Base-by-base conservation (phyloP, 2,113 vertebrate genomes). In the Urocynchramus pylzowi region DNA sequence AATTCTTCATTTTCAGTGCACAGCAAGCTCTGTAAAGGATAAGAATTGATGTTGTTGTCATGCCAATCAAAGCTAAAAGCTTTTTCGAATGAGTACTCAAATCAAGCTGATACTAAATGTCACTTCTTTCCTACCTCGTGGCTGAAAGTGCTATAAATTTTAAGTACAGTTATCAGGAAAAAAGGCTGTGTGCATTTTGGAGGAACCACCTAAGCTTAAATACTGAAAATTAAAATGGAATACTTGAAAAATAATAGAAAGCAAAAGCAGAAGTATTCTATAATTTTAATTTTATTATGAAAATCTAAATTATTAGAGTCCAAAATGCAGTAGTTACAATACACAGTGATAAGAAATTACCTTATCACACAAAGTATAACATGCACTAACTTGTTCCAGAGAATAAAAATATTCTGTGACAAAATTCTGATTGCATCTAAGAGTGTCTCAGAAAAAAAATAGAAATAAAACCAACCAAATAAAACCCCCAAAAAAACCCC, bases 91-190 rank as follows among this genome's bases (percentile, higher is more conserved):
- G 67, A 90, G 20, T 39, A 30, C 47, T 93, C 49, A 87, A 82
- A 89, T 91, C 79, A 92, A 90, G 53, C 42, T 68, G 47, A 82
- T 93, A 47, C 10, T 60, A 90, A 93, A 90, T 89, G 59, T 73
- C 61, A 90, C 10, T 69, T 54, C 56, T 91, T 91, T 96, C 73
- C 67, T 89, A 54, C 56, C 81, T 90, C 37, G 45, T 27, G 44
- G 35, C 39, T 89, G 77, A 87, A 95, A 95, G 56, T 54, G n/a
- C 50, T 24, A 85, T 28, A 50, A 94, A 95, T 96, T 97, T 59
- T 56, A 95, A 94, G 67, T 31, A 82, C 3, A 63, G 87, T 87
- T 91, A 70, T 68, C 20, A 56, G 76, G 65, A 94, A 77, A 15
- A 10, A 70, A 79, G 7, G 10, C 15, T 83, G 5, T 16, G 22